Conservation (phyloP, 2,797 vertebrate genomes). For the Melanotaenia trifasciata region DNA sequence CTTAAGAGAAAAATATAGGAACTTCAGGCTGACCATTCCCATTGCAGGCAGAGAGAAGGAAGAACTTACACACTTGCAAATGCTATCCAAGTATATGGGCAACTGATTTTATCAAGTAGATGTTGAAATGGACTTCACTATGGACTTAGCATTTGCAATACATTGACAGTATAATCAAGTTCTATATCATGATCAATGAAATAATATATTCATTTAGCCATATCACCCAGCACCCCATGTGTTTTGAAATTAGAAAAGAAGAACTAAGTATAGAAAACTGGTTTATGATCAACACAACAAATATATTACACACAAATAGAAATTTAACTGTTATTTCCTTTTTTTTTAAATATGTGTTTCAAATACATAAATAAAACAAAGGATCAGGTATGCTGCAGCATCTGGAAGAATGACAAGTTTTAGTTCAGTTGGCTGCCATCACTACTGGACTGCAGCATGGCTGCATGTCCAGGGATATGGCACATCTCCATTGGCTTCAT, state of each 20-base stretch:
- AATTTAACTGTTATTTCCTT: neutral
- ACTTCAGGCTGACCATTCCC: neutral
- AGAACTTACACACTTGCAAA: neutral
- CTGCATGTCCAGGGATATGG: neutral
- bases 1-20: no score
- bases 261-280: no score
- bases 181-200: neutral
- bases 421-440: neutral
- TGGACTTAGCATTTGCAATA: neutral
- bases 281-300: neutral
- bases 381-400: neutral
- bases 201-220: neutral
- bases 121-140: neutral
- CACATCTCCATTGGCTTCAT: neutral
- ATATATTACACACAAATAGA: neutral
- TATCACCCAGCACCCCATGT: neutral
- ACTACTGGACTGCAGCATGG: neutral
- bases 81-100: no score
- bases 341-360: neutral
- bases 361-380: neutral
- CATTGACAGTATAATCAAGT: neutral
- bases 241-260: neutral
- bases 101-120: neutral
- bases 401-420: no score
- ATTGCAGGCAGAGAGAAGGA: neutral